Evolutionary conservation across 1,140 invertebrate species (phyloP), one percentile per base, ranked within the genome.

Genomic region (Aphelenchoides besseyi): DNA sequence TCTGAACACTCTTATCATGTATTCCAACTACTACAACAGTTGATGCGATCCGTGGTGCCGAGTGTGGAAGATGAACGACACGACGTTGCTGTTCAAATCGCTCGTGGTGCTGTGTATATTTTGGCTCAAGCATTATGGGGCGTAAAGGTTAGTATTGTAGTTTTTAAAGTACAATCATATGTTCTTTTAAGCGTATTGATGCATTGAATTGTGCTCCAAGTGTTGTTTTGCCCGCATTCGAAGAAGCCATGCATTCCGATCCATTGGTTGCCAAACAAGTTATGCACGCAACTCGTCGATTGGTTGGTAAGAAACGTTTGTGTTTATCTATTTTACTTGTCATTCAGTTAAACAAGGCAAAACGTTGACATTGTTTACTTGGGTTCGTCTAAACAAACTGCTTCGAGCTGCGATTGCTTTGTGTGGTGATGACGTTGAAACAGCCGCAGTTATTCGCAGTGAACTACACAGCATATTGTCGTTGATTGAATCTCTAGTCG

Each of bases 311-410:
- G 48, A n/a, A n/a, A n/a, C n/a, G n/a, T n/a, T n/a, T n/a, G n/a
- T 66, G 8, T 69, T 9, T 23, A 57, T 66, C n/a, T 18, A 9
- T 61, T 66, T 64, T 29, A 61, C 8, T 9, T 54, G 26, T 57
- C n/a, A 9, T 61, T 54, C 48, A 70, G 69, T 18, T 9, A 70
- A 70, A 71, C 52, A 70, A n/a, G 69, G 69, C 9, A 70, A 71
- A 35, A 28, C 32, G 69, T 35, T 70, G 2, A 29, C 5, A 8
- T 8, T 59, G 5, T 59, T 59, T 23, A 59, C 5, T 28, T 59
- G 55, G 55, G 5, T 18, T 8, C 5, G 55, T 33, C 12, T 59
- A 33, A 59, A 8, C 55, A 59, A 59, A 59, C 55, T 59, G 18
- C 55, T 59, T 12, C 5, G 55, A 33, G 18, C 5, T 12, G 55